Base-by-base conservation (phyloP, 2,888 invertebrate species). In the Drosophila quinaria region DNA sequence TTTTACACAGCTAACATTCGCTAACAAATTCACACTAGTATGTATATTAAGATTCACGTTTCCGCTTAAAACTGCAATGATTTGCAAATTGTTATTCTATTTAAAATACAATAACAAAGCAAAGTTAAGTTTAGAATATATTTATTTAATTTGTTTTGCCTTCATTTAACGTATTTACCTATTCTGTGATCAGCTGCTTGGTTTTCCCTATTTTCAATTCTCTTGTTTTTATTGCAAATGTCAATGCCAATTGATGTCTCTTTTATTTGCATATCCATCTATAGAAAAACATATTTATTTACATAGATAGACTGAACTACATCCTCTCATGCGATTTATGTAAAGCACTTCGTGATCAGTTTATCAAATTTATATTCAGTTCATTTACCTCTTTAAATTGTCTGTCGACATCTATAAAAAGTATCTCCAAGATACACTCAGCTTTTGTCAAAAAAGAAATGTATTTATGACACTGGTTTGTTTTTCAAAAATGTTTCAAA, bases 311-410 rank as follows among this genome's bases (percentile, higher is more conserved):
- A 51, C 13, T 17, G 11, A 31, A 10, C 19, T 19, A 51, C n/a
- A 11, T 11, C 10, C 13, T 17, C 3, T 29, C 29, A 15, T 39
- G 11, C n/a, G 19, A 15, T 42, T 42, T 55, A 33, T 22, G 33
- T 42, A 10, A 44, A 52, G 11, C n/a, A n/a, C 9, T 19, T 46
- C 10, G 13, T 35, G 25, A 61, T 51, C 31, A 37, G 10, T 60
- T 51, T 42, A 22, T 4, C 9, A 42, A 15, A 35, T 37, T 50
- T 25, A 25, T 4, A 5, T 15, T 56, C 19, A 64, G 85, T 84
- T 81, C 69, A 68, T 74, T 84, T 81, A 84, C 81, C 81, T 73
- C 63, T 59, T 51, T 54, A 11, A 19, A 52, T 52, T 44, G 10
- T 37, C 33, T 61, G 41, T 52, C 15, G 35, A 58, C 61, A 77